Conservation (phyloP, 1,140 invertebrate species). For the Calycopis cecrops region DNA sequence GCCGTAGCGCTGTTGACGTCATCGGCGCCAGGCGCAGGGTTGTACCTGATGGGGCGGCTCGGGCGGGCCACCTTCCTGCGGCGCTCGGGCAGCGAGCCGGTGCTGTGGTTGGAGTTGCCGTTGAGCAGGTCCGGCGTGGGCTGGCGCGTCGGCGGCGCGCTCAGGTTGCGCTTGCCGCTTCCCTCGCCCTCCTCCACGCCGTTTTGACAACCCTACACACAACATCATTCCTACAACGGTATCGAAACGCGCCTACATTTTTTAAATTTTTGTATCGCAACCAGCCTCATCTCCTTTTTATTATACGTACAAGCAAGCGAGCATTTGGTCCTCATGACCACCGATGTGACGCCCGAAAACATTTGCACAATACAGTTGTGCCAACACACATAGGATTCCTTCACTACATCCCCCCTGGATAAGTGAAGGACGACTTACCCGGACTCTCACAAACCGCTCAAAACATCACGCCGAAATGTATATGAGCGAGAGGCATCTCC, state of each 20-base stretch:
- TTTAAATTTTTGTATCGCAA: too few species aligned
- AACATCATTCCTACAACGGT: conserved; percentile 15
- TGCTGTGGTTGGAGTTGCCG: conserved; percentile 69
- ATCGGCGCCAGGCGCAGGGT: not conserved
- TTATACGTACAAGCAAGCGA: too few species aligned
- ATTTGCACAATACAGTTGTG: too few species aligned
- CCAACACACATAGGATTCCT: too few species aligned
- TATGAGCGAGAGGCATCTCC: too few species aligned
- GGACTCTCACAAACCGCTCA: too few species aligned
- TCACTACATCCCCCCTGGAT: too few species aligned
- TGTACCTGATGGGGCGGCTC: conserved; percentile 45
- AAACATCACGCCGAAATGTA: too few species aligned
- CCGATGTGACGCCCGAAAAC: too few species aligned
- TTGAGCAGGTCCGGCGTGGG: conserved; percentile 66
- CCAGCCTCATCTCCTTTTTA: too few species aligned
- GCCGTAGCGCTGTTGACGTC: not conserved
- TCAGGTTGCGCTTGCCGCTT: conserved; percentile 50
- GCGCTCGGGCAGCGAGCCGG: conserved; percentile 60
- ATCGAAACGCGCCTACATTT: not conserved
- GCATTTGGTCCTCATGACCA: too few species aligned
- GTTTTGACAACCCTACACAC: conserved; percentile 45
- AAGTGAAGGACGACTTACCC: too few species aligned
- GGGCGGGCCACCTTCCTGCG: conserved; percentile 48
- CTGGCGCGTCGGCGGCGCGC: conserved; percentile 61
- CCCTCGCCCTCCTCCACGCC: conserved; percentile 45